Conservation (phyloP, 2,888 invertebrate species). For the Ctenicera cuprea region DNA sequence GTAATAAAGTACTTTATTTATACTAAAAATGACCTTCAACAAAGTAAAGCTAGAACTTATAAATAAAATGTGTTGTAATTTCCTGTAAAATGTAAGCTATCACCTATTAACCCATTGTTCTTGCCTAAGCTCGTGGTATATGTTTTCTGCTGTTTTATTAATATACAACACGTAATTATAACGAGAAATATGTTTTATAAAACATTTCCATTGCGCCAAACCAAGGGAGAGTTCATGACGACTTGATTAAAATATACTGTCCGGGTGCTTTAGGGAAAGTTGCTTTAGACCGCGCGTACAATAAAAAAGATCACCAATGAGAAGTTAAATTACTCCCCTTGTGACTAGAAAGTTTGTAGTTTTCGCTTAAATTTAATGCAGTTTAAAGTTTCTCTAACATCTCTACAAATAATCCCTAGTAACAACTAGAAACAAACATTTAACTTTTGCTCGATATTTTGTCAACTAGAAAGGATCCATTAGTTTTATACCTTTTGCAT, state of each 20-base stretch:
- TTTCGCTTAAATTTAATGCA: constrained; percentile 17
- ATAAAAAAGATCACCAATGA: constrained; percentile 6
- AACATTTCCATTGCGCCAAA: background rate
- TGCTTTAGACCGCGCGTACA: background rate
- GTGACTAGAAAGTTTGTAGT: constrained; percentile 8
- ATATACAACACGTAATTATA: no score
- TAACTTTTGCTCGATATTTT: background rate
- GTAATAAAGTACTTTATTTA: no score
- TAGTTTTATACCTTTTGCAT: no score
- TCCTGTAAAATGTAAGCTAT: no score
- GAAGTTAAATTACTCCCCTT: constrained; percentile 6
- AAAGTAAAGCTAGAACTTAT: no score
- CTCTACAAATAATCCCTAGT: background rate
- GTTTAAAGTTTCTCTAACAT: constrained; percentile 12
- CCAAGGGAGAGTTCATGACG: background rate
- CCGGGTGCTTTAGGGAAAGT: background rate
- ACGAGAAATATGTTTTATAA: no score
- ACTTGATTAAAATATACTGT: constrained; percentile 1
- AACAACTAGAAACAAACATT: constrained; percentile 6
- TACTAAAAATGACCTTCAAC: no score
- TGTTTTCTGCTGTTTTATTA: no score
- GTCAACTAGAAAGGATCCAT: no score
- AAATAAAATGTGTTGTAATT: no score
- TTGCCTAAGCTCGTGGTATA: no score
- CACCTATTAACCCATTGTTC: no score